Evolutionary conservation across 2,797 vertebrate species (phyloP).

Genomic region (Gymnoscopelus microlampas): DNA sequence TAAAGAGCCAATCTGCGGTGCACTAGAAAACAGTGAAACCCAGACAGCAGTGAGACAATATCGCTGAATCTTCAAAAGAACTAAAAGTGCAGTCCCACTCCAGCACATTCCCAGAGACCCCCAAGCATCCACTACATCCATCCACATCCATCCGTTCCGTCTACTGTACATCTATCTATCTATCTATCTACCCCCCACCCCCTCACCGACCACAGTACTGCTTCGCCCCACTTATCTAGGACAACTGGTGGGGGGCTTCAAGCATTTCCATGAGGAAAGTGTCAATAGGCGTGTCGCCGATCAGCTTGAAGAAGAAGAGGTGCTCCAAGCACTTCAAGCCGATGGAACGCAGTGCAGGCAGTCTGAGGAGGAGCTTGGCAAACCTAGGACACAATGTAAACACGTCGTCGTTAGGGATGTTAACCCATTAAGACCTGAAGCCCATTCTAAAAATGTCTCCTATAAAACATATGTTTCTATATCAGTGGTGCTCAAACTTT

Average conservation of each 20-base stretch:
- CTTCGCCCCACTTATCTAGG: conserved; percentile 68
- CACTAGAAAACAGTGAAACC: conserved; percentile 74
- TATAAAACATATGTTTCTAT: too few relatives aligned
- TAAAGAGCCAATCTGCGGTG: conserved; percentile 79
- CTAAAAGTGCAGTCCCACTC: conserved; percentile 87
- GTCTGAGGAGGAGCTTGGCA: conserved; percentile 93
- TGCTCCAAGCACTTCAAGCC: conserved; percentile 98
- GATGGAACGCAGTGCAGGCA: conserved; percentile 94
- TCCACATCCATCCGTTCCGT: too few relatives aligned
- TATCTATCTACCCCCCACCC: too few relatives aligned
- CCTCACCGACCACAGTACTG: conserved; percentile 72
- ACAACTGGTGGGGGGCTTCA: conserved; percentile 92
- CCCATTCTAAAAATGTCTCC: too few relatives aligned
- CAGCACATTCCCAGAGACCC: conserved; percentile 74
- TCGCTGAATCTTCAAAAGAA: conserved; percentile 83
- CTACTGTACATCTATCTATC: conserved; percentile 45
- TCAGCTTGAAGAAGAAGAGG: conserved; percentile 98
- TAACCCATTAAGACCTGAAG: too few relatives aligned
- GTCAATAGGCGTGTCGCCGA: conserved; percentile 97
- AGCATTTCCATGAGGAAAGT: conserved; percentile 99
- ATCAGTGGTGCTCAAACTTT: too few relatives aligned
- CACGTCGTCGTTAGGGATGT: not conserved
- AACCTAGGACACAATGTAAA: conserved; percentile 78
- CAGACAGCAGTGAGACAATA: conserved; percentile 84
- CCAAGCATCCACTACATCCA: conserved; percentile 54